phyloP scores from a whole-genome alignment of 2,113 vertebrate genomes.

The Pseudorhombus dupliciocellatus region DNA sequence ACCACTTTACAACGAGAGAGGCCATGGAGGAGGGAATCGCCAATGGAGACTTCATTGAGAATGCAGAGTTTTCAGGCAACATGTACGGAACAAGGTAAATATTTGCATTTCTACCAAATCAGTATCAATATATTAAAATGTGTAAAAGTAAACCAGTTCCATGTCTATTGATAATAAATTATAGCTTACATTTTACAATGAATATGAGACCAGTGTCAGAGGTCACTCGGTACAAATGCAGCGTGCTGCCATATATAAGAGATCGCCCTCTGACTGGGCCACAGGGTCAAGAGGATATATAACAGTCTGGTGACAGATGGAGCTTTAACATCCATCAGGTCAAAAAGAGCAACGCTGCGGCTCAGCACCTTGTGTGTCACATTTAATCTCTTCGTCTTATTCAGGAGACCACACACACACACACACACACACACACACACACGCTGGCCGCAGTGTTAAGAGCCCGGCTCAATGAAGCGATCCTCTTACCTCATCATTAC shows the following conservation, averaged over 20 bases:
- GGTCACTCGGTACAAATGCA: neutral
- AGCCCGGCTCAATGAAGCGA: constrained; percentile 43
- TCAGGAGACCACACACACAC: constrained; percentile 42
- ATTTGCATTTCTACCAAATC: neutral
- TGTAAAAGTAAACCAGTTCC: too few relatives aligned
- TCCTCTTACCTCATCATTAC: constrained; percentile 49
- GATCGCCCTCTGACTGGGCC: constrained; percentile 1
- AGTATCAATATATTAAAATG: too few relatives aligned
- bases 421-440: neutral
- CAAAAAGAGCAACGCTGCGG: constrained; percentile 60
- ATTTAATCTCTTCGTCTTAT: constrained; percentile 67
- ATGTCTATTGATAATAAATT: too few relatives aligned
- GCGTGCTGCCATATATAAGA: constrained; percentile 6
- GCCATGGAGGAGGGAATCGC: constrained; percentile 89
- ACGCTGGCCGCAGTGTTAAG: constrained; percentile 18
- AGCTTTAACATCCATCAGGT: constrained; percentile 55
- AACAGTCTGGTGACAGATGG: constrained; percentile 64
- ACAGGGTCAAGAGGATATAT: constrained; percentile 36
- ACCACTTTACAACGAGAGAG: constrained; percentile 90
- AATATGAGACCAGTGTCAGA: neutral
- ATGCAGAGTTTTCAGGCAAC: constrained; percentile 93
- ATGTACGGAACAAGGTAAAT: constrained; percentile 94
- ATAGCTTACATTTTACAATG: neutral
- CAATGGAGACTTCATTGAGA: constrained; percentile 90
- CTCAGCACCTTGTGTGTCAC: constrained; percentile 54